Percentiles rank a stretch among this genome's conserved stretches.
phyloP scores from a whole-genome alignment of 2,888 invertebrate species.

The Acanthopleura granulata region DNA sequence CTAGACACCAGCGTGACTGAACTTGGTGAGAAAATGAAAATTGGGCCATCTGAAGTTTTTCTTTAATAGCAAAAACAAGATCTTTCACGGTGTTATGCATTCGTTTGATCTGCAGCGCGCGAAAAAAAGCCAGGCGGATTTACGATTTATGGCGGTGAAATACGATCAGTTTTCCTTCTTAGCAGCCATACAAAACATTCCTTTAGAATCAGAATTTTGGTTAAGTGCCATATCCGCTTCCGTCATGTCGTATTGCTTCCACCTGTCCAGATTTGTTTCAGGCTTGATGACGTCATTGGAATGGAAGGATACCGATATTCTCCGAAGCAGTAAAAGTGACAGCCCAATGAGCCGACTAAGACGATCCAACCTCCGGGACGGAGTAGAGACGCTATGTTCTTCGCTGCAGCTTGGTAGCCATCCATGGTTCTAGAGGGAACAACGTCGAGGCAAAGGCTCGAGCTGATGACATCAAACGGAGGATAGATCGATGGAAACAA shows the following conservation, averaged over 20 bases:
- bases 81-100: no score
- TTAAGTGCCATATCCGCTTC: neutral
- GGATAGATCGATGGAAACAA: neutral
- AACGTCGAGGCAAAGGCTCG: constrained; percentile 9
- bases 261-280: neutral
- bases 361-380: constrained; percentile 13
- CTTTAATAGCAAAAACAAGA: no score
- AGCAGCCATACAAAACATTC: constrained; percentile 10
- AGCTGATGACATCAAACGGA: constrained; percentile 10
- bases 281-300: neutral
- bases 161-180: neutral
- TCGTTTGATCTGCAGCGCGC: no score
- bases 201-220: neutral
- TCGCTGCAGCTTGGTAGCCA: neutral
- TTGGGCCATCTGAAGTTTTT: no score
- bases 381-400: constrained; percentile 11
- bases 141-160: no score
- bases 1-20: no score
- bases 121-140: no score
- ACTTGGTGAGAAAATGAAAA: no score
- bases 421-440: neutral
- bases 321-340: neutral
- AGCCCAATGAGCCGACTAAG: neutral
- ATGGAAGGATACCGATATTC: neutral
- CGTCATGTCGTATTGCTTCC: neutral